These are phyloP conservation scores for Malurus alboscapulatus DNA, from an alignment of 2,113 vertebrate genomes.

Conservation along the genomic window DNA sequence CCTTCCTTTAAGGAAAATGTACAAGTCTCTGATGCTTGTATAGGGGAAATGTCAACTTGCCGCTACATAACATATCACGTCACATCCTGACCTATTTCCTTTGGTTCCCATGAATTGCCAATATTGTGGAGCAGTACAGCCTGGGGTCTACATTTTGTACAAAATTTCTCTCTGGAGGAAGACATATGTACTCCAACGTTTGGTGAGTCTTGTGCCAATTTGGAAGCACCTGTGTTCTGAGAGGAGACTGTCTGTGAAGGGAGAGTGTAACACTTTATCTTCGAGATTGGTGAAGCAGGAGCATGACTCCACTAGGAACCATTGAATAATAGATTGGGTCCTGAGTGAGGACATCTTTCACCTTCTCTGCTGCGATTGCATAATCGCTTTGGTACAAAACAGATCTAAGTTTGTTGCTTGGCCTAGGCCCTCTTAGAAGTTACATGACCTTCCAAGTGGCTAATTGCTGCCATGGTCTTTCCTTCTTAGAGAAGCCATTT, in stretches of 20 bases:
- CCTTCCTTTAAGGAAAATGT: neutral
- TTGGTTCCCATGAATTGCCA: neutral
- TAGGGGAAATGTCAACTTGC: neutral
- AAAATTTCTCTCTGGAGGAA: neutral
- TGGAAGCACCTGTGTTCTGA: neutral
- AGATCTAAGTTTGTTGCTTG: neutral
- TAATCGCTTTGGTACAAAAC: neutral
- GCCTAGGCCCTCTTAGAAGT: neutral
- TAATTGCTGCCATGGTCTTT: neutral
- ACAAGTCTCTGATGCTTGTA: neutral
- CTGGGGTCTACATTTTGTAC: neutral
- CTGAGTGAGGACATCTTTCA: neutral
- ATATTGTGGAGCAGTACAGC: neutral
- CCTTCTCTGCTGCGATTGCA: neutral
- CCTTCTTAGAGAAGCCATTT: neutral
- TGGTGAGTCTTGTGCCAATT: neutral
- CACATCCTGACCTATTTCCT: neutral
- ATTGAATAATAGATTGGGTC: neutral
- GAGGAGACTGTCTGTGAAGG: neutral
- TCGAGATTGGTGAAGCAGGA: neutral
- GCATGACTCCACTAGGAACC: too few relatives aligned
- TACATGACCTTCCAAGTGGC: neutral
- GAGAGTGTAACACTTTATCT: neutral
- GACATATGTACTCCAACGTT: rapidly evolving
- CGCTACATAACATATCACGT: neutral